Conservation (phyloP, 2,888 invertebrate species). For the Cantharis rufa region DNA sequence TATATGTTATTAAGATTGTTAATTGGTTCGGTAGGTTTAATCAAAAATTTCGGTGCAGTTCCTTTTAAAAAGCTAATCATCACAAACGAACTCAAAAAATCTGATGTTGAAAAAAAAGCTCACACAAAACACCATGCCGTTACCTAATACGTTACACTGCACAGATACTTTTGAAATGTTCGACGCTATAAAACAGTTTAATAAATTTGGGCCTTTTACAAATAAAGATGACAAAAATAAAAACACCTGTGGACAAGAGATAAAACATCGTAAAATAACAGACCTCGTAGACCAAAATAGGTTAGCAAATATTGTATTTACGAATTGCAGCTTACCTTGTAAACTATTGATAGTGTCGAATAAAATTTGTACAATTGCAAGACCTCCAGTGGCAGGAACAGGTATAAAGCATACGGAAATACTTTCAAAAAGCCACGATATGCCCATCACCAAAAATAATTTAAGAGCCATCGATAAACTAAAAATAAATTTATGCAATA, state of each 20-base stretch:
- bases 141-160: background rate
- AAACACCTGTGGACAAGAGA: background rate
- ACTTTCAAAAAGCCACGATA: conserved; percentile 73
- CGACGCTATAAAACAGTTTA: background rate
- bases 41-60: background rate
- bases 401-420: conserved; percentile 63
- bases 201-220: background rate
- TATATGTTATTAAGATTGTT: background rate
- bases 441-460: conserved; percentile 79
- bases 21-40: background rate
- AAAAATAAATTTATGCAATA: conserved; percentile 38
- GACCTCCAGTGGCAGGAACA: conserved; percentile 45
- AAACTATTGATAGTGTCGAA: conserved; percentile 71
- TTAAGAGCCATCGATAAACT: conserved; percentile 74
- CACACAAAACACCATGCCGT: background rate
- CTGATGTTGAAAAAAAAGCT: background rate
- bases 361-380: conserved; percentile 50
- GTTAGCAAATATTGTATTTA: background rate
- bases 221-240: background rate
- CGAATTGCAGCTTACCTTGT: conserved; percentile 61
- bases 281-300: background rate
- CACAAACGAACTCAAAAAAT: background rate
- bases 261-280: background rate
- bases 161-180: background rate
- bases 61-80: background rate